phyloP scores from a whole-genome alignment of 2,888 invertebrate genomes.

The Mesorhabditis spiculigera region DNA sequence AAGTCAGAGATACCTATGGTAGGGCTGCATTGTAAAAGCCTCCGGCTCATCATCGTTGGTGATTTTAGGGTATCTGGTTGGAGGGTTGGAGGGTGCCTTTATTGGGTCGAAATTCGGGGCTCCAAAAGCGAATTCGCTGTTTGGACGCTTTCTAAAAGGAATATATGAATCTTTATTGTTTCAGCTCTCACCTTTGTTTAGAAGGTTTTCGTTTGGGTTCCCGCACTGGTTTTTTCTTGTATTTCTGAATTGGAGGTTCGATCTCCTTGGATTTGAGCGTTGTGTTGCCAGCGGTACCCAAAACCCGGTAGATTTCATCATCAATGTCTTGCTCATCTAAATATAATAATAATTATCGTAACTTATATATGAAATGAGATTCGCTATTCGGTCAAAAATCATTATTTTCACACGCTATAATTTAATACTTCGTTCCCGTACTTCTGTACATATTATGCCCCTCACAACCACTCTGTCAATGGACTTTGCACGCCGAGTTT shows the following conservation, averaged over 20 bases:
- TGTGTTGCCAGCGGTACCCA: constrained; percentile 12
- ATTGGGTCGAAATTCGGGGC: neutral
- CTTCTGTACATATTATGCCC: too few species aligned
- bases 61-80: neutral
- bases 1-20: neutral
- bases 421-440: too few species aligned
- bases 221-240: too few species aligned
- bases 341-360: neutral
- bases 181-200: too few species aligned
- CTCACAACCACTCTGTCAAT: too few species aligned
- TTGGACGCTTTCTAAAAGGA: neutral
- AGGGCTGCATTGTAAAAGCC: neutral
- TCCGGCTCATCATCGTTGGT: neutral
- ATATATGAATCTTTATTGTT: neutral
- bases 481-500: too few species aligned
- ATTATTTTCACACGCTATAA: too few species aligned
- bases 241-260: neutral
- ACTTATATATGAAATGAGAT: too few species aligned
- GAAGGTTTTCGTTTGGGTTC: too few species aligned
- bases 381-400: too few species aligned
- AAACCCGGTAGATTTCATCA: constrained; percentile 12
- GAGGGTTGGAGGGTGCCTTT: neutral
- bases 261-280: neutral
- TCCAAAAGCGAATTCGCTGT: constrained; percentile 2
- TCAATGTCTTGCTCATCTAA: constrained; percentile 14